Evolutionary conservation across 2,797 vertebrate genomes (phyloP), one percentile per base, ranked within the genome.

Genomic region (Melopsittacus undulatus): DNA sequence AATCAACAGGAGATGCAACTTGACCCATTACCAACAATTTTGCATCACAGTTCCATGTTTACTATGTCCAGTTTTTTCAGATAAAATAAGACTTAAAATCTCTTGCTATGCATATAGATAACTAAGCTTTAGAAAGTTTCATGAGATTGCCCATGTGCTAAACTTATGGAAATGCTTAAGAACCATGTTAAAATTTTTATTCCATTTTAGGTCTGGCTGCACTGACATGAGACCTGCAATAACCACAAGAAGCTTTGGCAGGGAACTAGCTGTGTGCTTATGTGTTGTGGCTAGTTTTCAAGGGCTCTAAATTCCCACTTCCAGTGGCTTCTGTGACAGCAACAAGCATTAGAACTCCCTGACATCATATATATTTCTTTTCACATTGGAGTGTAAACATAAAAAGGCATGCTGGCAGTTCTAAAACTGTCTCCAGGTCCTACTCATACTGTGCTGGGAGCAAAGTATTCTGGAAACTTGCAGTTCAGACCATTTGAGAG

Each of bases 121-220:
- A 77, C 42, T 34, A 76, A 88, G 8, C 3, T 66, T 79, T 11
- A 11, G 82, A 88, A 93, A 68, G 20, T 75, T 77, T 16, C 9
- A 14, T 49, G 14, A 61, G 21, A 66, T 57, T 61, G 46, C 9
- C 34, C 10, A 30, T 42, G 38, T 68, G 34, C 13, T 62, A 36
- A 89, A 68, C 8, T 62, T 75, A 59, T 1, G 9, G 36, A 85
- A 78, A 74, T 16, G 21, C 38, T 49, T 57, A 46, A 89, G 68
- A 90, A 62, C 11, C 11, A 10, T 13, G 24, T 61, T 80, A 69
- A 93, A 92, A 66, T 49, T 77, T 84, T 43, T 84, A 48, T 88
- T 92, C 90, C 67, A 84, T 88, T 95, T 96, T 95, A 95, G 92
- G 74, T 69, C 76, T 84, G 63, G 11, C 51, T 94, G 59, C 29